Percentiles rank a stretch among this genome's conserved stretches.
Evolutionary conservation across 2,797 vertebrate genomes (phyloP).

Genomic region (Acestrorhynchus altus): DNA sequence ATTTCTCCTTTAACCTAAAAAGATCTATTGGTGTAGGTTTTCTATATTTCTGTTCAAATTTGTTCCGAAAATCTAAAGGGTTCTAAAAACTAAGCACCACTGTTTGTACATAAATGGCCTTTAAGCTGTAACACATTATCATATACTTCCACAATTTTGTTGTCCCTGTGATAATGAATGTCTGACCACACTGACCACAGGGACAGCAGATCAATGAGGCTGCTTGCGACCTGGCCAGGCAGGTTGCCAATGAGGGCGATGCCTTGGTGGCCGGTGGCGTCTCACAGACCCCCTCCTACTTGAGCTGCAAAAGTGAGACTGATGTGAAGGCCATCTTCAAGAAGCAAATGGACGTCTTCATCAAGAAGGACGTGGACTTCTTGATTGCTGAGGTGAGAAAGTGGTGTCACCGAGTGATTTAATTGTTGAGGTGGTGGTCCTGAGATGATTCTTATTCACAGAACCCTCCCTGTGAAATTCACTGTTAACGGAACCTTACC

Average conservation of each 20-base stretch:
- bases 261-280: conserved; percentile 94
- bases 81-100: no score
- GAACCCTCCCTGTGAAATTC: background rate
- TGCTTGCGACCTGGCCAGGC: conserved; percentile 92
- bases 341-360: conserved; percentile 90
- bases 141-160: background rate
- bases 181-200: conserved; percentile 64
- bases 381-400: conserved; percentile 91
- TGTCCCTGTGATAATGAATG: background rate
- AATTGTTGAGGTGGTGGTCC: no score
- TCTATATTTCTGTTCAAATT: no score
- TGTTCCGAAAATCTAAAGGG: no score
- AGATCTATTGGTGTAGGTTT: no score
- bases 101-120: no score
- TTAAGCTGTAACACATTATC: background rate
- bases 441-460: background rate
- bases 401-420: no score
- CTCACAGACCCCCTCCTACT: conserved; percentile 94
- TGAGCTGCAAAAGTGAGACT: conserved; percentile 90
- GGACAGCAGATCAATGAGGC: conserved; percentile 91
- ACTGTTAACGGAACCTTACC: background rate
- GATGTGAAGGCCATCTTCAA: conserved; percentile 89
- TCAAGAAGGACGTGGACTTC: conserved; percentile 92
- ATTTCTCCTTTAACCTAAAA: no score
- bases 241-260: conserved; percentile 90